A percentile compares a stretch with the other conserved stretches of the same genome.
Conservation (phyloP, 2,888 invertebrate genomes). For the Diabrotica balteata region DNA sequence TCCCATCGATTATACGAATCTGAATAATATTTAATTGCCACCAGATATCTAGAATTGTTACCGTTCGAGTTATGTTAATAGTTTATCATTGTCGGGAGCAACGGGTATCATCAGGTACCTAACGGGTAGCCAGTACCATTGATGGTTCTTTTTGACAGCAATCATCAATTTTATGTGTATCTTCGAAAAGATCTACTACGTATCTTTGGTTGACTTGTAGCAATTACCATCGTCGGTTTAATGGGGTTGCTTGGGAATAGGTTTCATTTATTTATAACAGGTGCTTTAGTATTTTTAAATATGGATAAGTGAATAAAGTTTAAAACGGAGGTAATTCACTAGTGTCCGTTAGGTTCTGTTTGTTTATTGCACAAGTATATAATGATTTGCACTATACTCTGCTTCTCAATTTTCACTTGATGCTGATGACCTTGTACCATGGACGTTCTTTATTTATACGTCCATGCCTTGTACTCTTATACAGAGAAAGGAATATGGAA, state of each 20-base stretch:
- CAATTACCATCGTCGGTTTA: constrained; percentile 11
- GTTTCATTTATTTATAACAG: too few relatives aligned
- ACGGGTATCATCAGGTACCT: constrained; percentile 11
- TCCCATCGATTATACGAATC: constrained; percentile 33
- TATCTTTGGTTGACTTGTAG: constrained; percentile 16
- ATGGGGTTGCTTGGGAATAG: neutral
- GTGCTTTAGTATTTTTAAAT: too few relatives aligned
- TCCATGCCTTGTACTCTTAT: too few relatives aligned
- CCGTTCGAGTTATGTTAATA: constrained; percentile 32
- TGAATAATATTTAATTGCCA: constrained; percentile 35
- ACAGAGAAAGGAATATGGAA: too few relatives aligned
- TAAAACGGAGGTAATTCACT: too few relatives aligned
- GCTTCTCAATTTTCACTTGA: too few relatives aligned
- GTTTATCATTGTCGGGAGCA: constrained; percentile 20
- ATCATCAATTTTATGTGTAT: constrained; percentile 37
- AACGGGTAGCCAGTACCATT: constrained; percentile 22
- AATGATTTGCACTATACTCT: too few relatives aligned
- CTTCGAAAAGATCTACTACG: constrained; percentile 16
- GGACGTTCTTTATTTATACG: too few relatives aligned
- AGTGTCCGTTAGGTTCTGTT: too few relatives aligned
- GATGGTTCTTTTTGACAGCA: constrained; percentile 38
- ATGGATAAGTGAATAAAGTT: too few relatives aligned
- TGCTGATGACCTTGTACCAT: too few relatives aligned
- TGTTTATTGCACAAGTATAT: too few relatives aligned
- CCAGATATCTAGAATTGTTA: constrained; percentile 31